These are phyloP conservation scores for Ranitomeya variabilis DNA, from an alignment of 2,113 vertebrate genomes.

Conservation along the genomic window DNA sequence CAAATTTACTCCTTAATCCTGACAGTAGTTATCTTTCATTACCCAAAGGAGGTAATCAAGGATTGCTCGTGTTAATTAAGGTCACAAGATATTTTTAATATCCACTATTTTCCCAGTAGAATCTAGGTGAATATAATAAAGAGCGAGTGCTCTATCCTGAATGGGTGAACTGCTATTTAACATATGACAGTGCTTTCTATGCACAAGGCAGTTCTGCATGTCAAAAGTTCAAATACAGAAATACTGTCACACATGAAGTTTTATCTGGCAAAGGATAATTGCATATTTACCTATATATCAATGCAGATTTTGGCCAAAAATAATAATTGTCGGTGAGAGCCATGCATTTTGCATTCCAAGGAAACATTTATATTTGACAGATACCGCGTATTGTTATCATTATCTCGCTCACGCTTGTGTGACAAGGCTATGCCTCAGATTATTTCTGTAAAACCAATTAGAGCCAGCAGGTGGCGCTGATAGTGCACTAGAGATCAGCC, in stretches of 20 bases:
- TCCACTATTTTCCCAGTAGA: background rate
- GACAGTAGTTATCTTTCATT: background rate
- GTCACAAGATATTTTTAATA: background rate
- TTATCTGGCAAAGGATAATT: too few species aligned
- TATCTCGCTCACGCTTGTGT: background rate
- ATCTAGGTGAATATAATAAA: background rate
- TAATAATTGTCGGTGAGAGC: background rate
- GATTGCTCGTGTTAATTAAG: background rate
- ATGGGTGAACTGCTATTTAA: background rate
- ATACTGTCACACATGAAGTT: background rate
- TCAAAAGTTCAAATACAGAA: background rate
- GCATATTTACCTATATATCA: too few species aligned
- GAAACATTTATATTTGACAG: background rate
- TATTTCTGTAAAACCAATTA: background rate
- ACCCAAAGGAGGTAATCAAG: background rate
- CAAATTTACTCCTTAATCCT: too few species aligned
- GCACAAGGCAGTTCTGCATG: background rate
- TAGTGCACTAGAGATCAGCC: background rate
- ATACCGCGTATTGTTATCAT: background rate
- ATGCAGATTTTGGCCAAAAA: background rate
- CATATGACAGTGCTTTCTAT: background rate
- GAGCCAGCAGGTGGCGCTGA: slow-evolving; percentile 7
- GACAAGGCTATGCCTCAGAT: background rate
- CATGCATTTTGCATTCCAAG: background rate
- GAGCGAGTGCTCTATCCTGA: background rate